Conservation (phyloP, 2,888 invertebrate species). For the Kuschelorhynchus macadamiae region DNA sequence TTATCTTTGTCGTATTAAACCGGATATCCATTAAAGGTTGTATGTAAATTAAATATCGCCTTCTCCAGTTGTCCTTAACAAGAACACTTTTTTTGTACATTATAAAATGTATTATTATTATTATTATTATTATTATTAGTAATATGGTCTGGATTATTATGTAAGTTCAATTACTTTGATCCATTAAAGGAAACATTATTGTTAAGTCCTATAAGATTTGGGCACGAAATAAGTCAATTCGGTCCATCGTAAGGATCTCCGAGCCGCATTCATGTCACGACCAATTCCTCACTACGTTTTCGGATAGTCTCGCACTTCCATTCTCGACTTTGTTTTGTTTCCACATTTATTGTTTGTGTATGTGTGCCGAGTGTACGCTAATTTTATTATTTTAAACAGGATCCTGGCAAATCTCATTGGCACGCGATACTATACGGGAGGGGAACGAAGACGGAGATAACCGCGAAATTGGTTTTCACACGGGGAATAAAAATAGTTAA, state of each 20-base stretch:
- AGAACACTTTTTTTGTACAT: too few species aligned
- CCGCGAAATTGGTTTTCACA: slow-evolving; percentile 40
- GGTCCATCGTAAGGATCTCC: slow-evolving; percentile 12
- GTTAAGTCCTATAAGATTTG: not conserved
- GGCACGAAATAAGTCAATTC: not conserved
- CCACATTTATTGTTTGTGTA: slow-evolving; percentile 65
- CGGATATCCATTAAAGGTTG: too few species aligned
- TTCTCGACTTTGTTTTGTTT: slow-evolving; percentile 51
- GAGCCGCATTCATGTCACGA: slow-evolving; percentile 64
- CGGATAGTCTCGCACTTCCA: slow-evolving; percentile 52
- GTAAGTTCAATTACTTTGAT: too few species aligned
- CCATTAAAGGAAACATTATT: not conserved
- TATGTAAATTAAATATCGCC: too few species aligned
- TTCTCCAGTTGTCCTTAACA: too few species aligned
- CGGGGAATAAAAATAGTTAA: slow-evolving; percentile 25
- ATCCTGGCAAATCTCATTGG: slow-evolving; percentile 41
- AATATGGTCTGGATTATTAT: too few species aligned
- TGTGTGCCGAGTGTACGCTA: slow-evolving; percentile 63
- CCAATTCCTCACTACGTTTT: slow-evolving; percentile 66
- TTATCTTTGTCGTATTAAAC: too few species aligned
- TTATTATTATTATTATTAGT: too few species aligned
- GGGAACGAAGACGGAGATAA: slow-evolving; percentile 33
- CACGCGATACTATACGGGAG: slow-evolving; percentile 55
- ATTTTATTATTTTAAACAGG: slow-evolving; percentile 63
- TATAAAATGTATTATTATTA: too few species aligned